These are phyloP conservation scores for Taenioides sp. DNA, from an alignment of 2,797 vertebrate species.

Conservation along the genomic window DNA sequence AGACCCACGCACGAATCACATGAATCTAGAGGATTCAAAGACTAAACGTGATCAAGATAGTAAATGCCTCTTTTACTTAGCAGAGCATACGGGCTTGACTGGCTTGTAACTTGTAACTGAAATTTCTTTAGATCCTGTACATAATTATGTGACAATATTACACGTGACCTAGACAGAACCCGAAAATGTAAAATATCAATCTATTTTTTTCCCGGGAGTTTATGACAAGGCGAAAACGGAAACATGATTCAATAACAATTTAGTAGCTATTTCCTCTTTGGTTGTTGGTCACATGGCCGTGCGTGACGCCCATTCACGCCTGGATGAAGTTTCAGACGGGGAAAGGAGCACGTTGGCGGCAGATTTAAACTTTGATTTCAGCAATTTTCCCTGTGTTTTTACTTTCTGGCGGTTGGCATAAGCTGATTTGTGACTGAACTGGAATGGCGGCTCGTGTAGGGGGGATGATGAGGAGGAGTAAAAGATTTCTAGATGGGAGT, in stretches of 20 bases:
- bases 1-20: too few species aligned
- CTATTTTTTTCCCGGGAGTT: neutral
- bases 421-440: too few species aligned
- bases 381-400: too few species aligned
- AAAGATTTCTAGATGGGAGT: too few species aligned
- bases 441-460: too few species aligned
- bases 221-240: slow-evolving; percentile 24
- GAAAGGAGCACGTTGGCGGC: too few species aligned
- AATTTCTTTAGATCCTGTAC: neutral
- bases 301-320: neutral
- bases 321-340: too few species aligned
- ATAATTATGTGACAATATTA: neutral
- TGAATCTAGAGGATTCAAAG: slow-evolving; percentile 32
- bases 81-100: neutral
- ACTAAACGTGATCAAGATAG: slow-evolving; percentile 26
- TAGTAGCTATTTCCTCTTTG: slow-evolving; percentile 9
- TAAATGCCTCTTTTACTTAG: neutral
- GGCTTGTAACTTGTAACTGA: neutral
- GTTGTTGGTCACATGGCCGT: slow-evolving; percentile 33
- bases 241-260: neutral
- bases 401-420: too few species aligned
- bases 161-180: neutral
- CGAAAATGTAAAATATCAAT: neutral
- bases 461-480: too few species aligned
- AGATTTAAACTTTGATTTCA: too few species aligned